Base-by-base conservation (phyloP, 1,140 invertebrate species). In the Apis florea region DNA sequence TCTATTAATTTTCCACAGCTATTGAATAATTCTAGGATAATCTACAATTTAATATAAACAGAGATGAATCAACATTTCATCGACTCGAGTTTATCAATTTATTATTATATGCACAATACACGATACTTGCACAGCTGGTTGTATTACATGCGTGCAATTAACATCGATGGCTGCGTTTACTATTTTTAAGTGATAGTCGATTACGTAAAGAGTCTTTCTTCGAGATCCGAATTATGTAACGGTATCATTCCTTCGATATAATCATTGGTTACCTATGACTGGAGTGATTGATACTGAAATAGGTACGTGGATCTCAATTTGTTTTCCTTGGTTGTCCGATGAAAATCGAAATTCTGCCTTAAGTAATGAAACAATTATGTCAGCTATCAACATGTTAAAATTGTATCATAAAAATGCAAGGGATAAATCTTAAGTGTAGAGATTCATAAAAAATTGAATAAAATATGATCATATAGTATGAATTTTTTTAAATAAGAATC, bases 201-300 rank as follows among this genome's bases (percentile, higher is more conserved):
- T 81, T 76, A 81, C 40, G 53, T 81, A 81, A 74, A 81, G 40
- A 47, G 31, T 24, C 71, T 66, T 63, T 58, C 26, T 21, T 40
- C 54, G 72, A 59, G 79, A 19, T 49, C 51, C 71, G 63, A 67
- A 75, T 81, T 81, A 81, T 68, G 56, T 81, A 81, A 81, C 64
- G 40, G 79, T 49, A 40, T 54, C 49, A 47, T 71, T 68, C 79
- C 72, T 59, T 64, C 56, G 47, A 49, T 67, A 59, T 54, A 54
- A 81, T 71, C 77, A 24, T 59, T 15, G 51, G 24, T 15, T 68
- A 68, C 19, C 26, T 56, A 17, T 63, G 47, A 59, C 63, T 76
- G 26, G 54, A 24, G 31, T 63, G 68, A 70, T 79, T 63, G 68
- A 70, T 71, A 71, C 10, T 15, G 26, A 63, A 68, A 77, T 51